A percentile compares a stretch with the other conserved stretches of the same genome.
phyloP scores from a whole-genome alignment of 2,113 vertebrate genomes.

The Plestiodon gilberti region DNA sequence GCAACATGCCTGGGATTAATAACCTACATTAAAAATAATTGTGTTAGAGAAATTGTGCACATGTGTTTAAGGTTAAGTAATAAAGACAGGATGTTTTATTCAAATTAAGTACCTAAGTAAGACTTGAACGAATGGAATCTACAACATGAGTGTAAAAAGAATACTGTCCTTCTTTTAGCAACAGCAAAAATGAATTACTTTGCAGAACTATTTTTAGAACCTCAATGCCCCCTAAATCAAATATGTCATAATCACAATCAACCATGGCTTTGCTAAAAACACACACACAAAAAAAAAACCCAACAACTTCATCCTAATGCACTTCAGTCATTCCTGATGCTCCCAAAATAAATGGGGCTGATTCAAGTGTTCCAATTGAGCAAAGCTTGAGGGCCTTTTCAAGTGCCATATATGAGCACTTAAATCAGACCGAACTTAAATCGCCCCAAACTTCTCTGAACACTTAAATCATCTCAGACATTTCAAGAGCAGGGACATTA shows the following conservation, averaged over 20 bases:
- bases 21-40: not conserved
- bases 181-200: not conserved
- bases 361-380: no score
- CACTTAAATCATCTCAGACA: no score
- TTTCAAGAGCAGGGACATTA: no score
- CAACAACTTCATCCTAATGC: no score
- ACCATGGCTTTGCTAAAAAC: not conserved
- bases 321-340: no score
- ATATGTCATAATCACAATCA: not conserved
- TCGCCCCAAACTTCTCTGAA: no score
- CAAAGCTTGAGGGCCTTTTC: no score
- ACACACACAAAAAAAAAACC: not conserved
- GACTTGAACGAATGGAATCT: not conserved
- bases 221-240: not conserved
- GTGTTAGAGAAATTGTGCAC: not conserved
- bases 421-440: no score
- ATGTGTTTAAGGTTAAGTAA: conserved; percentile 23
- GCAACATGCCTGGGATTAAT: accelerated
- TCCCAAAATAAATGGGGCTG: no score
- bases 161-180: not conserved
- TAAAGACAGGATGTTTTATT: not conserved
- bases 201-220: not conserved
- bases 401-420: no score
- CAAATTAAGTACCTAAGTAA: not conserved
- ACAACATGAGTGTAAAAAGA: not conserved